Evolutionary conservation across 2,888 invertebrate genomes (phyloP), one percentile per base, ranked within the genome.

Genomic region (Eupithecia abbreviata): DNA sequence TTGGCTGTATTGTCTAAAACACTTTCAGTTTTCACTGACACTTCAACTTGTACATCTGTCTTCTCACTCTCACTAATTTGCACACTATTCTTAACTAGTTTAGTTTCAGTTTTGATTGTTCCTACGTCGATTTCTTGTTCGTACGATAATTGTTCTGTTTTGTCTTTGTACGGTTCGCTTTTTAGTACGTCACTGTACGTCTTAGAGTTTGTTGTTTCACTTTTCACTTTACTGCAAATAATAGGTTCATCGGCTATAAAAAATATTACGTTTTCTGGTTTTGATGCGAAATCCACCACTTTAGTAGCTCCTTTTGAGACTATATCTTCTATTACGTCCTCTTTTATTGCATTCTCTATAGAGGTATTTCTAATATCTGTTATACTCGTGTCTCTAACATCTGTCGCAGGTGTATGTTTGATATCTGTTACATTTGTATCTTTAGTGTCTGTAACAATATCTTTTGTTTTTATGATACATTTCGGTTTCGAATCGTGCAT

Each of bases 61-160:
- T 82, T 88, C 62, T 89, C 88, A 55, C 75, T 85, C 47, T 87
- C 87, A 75, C 83, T 89, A 77, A 86, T 82, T 82, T 85, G 86
- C 79, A 86, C 86, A 77, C 85, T 89, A 85, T 84, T 87, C 83
- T 86, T 90, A 84, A 88, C 85, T 87, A 90, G 74, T 82, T 87
- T 88, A 76, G 89, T 90, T 78, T 90, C 90, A 68, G 87, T 89
- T 81, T 89, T 88, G 68, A 88, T 76, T 68, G 87, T 80, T 79
- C 82, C 85, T 78, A 86, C 87, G 72, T 83, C 86, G 47, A 90
- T 79, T 51, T 84, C 84, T 84, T 90, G 89, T 82, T 83, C 87
- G 82, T 89, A 89, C 80, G 89, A 84, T 79, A 90, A 80, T 74
- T 86, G 82, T 82, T 90, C 90, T 42, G 83, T 80, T 84, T 87